Conservation (phyloP, 1,140 invertebrate species). For the Oryctes rhinoceros region DNA sequence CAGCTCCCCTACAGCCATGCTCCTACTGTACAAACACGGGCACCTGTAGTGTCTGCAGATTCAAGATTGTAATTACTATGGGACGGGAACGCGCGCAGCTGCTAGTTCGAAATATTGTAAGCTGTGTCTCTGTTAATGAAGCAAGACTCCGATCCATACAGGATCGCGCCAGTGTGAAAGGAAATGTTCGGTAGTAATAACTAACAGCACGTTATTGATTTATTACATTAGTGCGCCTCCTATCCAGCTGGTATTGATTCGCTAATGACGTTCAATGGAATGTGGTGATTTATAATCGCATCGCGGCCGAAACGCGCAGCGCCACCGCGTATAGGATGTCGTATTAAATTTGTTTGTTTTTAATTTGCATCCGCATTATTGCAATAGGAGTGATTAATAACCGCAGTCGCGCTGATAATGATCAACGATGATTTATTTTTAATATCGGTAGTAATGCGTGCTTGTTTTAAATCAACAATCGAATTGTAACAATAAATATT, state of each 20-base stretch:
- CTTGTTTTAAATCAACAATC: too few species aligned
- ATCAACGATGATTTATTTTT: neutral
- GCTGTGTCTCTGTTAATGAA: too few species aligned
- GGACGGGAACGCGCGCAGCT: too few species aligned
- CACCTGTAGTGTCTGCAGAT: too few species aligned
- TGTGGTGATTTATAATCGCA: neutral
- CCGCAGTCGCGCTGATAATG: neutral
- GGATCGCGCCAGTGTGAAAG: neutral
- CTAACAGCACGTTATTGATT: neutral
- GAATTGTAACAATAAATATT: too few species aligned
- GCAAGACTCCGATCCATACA: too few species aligned
- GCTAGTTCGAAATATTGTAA: too few species aligned
- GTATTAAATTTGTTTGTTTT: conserved; percentile 6
- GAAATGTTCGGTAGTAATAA: conserved; percentile 12
- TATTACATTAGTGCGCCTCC: conserved; percentile 13
- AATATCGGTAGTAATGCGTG: neutral
- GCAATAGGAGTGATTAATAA: neutral
- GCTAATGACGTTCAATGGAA: conserved; percentile 2
- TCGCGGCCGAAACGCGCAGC: neutral
- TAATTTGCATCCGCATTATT: conserved; percentile 12
- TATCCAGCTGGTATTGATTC: neutral
- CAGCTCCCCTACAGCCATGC: too few species aligned
- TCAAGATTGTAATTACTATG: too few species aligned
- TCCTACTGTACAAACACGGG: too few species aligned
- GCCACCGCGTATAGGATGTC: too few species aligned